Evolutionary conservation across 2,888 invertebrate species (phyloP), one percentile per base, ranked within the genome.

Genomic region (Melanargia galathea): DNA sequence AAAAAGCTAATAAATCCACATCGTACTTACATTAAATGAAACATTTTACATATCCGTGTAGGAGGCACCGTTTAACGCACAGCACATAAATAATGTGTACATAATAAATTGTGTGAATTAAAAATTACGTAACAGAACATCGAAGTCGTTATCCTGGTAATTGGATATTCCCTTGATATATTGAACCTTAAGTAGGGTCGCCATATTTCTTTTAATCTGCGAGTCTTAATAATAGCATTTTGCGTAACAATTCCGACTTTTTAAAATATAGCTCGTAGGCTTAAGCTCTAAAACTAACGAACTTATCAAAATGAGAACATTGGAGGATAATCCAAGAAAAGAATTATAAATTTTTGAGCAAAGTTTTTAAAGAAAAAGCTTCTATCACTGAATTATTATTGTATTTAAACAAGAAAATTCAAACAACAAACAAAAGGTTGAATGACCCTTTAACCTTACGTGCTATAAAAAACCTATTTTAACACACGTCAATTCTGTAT

Each of bases 101-200:
- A 16, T 56, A 63, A 68, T 66, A 59, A 59, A 66, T 66, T 63
- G 38, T 48, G 24, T 54, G 35, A 65, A 62, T 67, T 63, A 63
- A 67, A 62, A 62, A 43, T 69, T 64, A 62, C 63, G 43, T 62
- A 63, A 69, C 58, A 40, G 22, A 52, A 40, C 49, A 57, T 40
- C 65, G 46, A 57, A 24, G 40, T 60, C 46, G 33, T 68, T 48
- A 61, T 65, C 43, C 61, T 51, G 60, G 45, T 66, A 66, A 63
- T 64, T 65, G 68, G 49, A 64, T 63, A 49, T 56, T 2, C 52
- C 38, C 57, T 13, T 56, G 62, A 64, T 65, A 56, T 57, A 67
- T 65, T 49, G 24, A 16, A 26, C 6, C 30, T 54, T 35, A 38
- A 22, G 22, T 35, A 54, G 51, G 30, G 51, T 33, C 33, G 51